phyloP scores from a whole-genome alignment of 2,113 vertebrate species.

The Sebastes schlegelii region DNA sequence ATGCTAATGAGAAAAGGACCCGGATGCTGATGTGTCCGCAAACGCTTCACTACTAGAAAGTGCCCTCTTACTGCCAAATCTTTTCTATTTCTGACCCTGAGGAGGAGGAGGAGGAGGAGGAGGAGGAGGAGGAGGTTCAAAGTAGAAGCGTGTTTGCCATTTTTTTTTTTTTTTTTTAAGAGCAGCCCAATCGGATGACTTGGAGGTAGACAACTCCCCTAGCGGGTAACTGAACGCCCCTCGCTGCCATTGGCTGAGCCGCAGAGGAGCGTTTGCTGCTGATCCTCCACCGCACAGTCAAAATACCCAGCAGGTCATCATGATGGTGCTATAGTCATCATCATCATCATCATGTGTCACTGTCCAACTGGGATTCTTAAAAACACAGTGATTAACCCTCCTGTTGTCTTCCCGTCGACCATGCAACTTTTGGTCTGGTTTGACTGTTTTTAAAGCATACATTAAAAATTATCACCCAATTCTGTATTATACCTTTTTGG shows the following conservation, averaged over 20 bases:
- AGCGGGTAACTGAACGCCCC: slow-evolving; percentile 60
- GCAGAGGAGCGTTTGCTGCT: neutral
- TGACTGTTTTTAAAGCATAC: no score
- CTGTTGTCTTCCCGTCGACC: no score
- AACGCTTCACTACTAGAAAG: neutral
- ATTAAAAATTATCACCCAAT: no score
- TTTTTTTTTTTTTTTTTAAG: slow-evolving; percentile 64
- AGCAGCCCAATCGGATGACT: slow-evolving; percentile 79
- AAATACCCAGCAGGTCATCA: slow-evolving; percentile 64
- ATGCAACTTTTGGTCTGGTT: no score
- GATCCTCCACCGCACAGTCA: neutral
- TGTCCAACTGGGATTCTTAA: neutral
- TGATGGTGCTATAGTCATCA: neutral
- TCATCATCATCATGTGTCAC: neutral
- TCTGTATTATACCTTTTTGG: no score
- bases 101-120: slow-evolving; percentile 15
- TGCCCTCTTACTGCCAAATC: slow-evolving; percentile 10
- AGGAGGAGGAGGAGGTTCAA: slow-evolving; percentile 12
- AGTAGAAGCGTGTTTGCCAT: slow-evolving; percentile 55
- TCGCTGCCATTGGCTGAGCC: slow-evolving; percentile 69
- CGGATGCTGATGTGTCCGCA: slow-evolving; percentile 23
- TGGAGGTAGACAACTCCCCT: slow-evolving; percentile 85
- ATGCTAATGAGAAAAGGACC: no score
- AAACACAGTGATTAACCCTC: neutral
- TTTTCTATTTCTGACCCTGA: slow-evolving; percentile 75